Percentiles rank a stretch among this genome's conserved stretches.
Conservation (phyloP, 2,888 invertebrate species). For the Aspidiotus rigidus region DNA sequence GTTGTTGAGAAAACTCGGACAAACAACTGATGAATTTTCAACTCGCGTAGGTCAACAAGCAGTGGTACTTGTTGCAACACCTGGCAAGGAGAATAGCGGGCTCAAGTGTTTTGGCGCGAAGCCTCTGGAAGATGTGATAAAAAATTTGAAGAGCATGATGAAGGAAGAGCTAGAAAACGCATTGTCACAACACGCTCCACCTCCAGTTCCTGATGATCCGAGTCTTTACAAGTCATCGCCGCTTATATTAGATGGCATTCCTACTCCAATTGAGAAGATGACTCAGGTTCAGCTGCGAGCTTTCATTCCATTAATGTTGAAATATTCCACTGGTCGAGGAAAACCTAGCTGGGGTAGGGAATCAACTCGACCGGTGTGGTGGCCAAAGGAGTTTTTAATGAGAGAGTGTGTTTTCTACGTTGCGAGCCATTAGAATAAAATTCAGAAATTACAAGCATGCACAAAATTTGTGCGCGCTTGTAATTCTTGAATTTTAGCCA, state of each 20-base stretch:
- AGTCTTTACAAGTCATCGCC: constrained; percentile 91
- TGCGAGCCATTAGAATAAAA: too few species aligned
- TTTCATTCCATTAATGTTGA: constrained; percentile 95
- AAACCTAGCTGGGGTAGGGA: constrained; percentile 98
- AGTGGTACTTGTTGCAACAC: constrained; percentile 88
- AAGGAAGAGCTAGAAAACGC: constrained; percentile 93
- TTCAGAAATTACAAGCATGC: too few species aligned
- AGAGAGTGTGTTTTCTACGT: too few species aligned
- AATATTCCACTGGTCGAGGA: constrained; percentile 90
- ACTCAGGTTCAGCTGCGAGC: constrained; percentile 93
- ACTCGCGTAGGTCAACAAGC: constrained; percentile 96
- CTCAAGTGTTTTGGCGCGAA: constrained; percentile 96
- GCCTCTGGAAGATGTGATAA: constrained; percentile 87
- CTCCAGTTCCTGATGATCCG: constrained; percentile 77
- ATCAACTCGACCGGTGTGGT: constrained; percentile 92
- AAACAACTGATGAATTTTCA: constrained; percentile 94
- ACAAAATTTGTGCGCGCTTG: too few species aligned
- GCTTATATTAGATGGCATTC: constrained; percentile 92
- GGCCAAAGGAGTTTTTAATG: too few species aligned
- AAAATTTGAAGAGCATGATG: constrained; percentile 78
- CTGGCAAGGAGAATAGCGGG: constrained; percentile 90
- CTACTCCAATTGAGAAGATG: constrained; percentile 98
- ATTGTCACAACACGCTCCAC: constrained; percentile 84
- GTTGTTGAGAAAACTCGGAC: constrained; percentile 73
- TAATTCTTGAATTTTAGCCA: too few species aligned